These are phyloP conservation scores for Pristiophorus japonicus DNA, from an alignment of 2,113 vertebrate genomes.

Conservation along the genomic window DNA sequence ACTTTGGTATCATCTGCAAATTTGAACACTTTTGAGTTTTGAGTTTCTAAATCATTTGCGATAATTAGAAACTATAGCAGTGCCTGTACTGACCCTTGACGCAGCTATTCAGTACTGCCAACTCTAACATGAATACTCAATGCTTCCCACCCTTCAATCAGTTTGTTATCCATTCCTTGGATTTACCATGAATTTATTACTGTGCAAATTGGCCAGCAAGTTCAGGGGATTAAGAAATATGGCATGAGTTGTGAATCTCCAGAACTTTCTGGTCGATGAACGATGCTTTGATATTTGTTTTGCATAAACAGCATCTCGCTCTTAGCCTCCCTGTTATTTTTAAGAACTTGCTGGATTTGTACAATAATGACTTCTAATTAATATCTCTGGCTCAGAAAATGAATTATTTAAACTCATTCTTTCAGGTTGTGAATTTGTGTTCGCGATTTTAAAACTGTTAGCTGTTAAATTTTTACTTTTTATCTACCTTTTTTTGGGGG, in stretches of 20 bases:
- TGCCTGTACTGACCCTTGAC: no score
- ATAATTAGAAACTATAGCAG: no score
- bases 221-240: not conserved
- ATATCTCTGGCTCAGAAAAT: not conserved
- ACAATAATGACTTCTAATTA: not conserved
- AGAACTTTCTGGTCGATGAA: not conserved
- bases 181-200: not conserved
- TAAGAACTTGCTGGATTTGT: not conserved
- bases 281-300: not conserved
- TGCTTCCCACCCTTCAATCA: no score
- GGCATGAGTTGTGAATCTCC: not conserved
- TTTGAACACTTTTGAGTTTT: no score
- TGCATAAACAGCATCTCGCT: not conserved
- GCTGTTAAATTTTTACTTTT: not conserved
- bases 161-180: no score
- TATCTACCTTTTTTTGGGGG: not conserved
- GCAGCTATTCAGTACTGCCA: no score
- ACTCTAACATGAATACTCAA: no score
- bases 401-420: not conserved
- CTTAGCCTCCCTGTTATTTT: not conserved
- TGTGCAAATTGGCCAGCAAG: not conserved
- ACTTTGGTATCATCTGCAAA: no score
- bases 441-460: not conserved
- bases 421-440: not conserved
- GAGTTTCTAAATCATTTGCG: no score